Conservation (phyloP, 2,797 vertebrate genomes). For the Bryconaethiops microstoma region DNA sequence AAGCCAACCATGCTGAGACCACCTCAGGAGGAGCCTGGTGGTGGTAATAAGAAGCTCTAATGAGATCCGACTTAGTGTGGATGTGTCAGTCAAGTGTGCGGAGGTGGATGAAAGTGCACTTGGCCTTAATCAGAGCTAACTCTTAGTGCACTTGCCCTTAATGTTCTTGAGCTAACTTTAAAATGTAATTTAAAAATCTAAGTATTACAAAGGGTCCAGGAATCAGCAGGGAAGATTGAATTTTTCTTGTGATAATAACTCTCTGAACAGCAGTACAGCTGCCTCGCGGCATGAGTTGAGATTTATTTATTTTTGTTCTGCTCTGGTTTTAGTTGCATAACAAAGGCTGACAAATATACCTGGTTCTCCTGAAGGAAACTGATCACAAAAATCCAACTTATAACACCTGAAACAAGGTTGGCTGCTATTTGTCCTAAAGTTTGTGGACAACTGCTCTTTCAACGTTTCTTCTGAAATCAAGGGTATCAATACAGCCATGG, state of each 20-base stretch:
- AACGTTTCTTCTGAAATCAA: not conserved
- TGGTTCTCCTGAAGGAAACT: not conserved
- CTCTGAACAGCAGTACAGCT: not conserved
- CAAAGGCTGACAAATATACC: not conserved
- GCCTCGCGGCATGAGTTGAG: not conserved
- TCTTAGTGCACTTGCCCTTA: too few species aligned
- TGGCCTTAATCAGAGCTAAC: constrained; percentile 6
- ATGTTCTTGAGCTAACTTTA: not conserved
- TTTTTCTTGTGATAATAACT: not conserved
- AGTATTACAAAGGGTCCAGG: not conserved
- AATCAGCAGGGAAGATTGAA: too few species aligned
- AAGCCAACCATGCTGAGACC: too few species aligned
- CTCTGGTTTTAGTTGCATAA: not conserved
- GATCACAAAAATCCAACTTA: not conserved
- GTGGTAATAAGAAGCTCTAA: not conserved
- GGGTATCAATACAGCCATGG: too few species aligned
- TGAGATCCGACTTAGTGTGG: not conserved
- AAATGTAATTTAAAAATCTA: not conserved
- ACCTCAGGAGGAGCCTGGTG: too few species aligned
- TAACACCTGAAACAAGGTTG: not conserved
- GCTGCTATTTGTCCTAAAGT: not conserved
- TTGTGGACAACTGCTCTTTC: not conserved
- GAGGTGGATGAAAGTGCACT: not conserved
- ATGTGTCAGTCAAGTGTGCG: not conserved
- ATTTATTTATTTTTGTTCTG: not conserved